These are phyloP conservation scores for Oophaga pumilio DNA, from an alignment of 2,113 vertebrate species.

Conservation along the genomic window DNA sequence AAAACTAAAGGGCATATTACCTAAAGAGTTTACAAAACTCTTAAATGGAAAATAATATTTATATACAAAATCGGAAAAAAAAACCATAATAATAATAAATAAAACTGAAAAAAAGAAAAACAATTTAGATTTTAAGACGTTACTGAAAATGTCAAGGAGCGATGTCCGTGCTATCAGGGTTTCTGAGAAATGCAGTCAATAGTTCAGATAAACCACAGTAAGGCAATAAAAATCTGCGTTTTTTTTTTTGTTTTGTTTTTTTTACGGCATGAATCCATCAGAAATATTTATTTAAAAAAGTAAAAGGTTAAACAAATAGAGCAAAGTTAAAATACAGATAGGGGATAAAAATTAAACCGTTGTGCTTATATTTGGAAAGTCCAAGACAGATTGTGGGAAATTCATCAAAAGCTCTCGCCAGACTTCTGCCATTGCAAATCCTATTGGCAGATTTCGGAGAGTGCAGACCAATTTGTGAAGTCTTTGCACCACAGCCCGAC, in stretches of 20 bases:
- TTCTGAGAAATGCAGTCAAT: constrained; percentile 44
- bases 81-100: no score
- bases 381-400: constrained; percentile 45
- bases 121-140: background rate
- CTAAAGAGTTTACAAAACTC: no score
- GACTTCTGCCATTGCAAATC: constrained; percentile 41
- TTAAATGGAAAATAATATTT: no score
- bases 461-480: constrained; percentile 5
- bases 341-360: constrained; percentile 34
- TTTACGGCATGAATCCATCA: constrained; percentile 36
- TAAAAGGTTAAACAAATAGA: constrained; percentile 53
- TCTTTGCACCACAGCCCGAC: background rate
- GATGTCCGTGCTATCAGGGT: constrained; percentile 3
- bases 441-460: constrained; percentile 11
- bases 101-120: background rate
- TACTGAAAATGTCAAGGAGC: background rate
- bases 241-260: background rate
- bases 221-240: constrained; percentile 36
- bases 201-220: constrained; percentile 42
- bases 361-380: constrained; percentile 36
- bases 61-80: no score
- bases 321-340: constrained; percentile 39
- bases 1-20: no score
- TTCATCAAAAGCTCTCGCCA: constrained; percentile 31
- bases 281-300: constrained; percentile 49